phyloP scores from a whole-genome alignment of 2,113 vertebrate species.

The Stigmatopora nigra region DNA sequence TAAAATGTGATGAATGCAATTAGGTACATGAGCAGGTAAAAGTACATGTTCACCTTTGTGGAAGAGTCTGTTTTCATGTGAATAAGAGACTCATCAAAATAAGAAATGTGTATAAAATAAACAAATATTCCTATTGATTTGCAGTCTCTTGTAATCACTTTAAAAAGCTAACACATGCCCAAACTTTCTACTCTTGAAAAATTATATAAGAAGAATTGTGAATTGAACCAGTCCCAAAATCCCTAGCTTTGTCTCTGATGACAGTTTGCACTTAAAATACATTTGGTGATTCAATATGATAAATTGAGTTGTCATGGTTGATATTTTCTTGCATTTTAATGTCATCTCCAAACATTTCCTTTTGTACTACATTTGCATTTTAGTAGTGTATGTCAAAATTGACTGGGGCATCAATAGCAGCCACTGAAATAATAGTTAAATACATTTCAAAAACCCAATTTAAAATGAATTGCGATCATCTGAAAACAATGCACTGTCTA shows the following conservation, averaged over 20 bases:
- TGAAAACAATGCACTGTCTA: too few relatives aligned
- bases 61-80: constrained; percentile 46
- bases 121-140: constrained; percentile 67
- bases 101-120: constrained; percentile 58
- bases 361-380: too few relatives aligned
- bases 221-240: neutral
- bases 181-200: constrained; percentile 45
- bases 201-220: constrained; percentile 2
- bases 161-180: constrained; percentile 44
- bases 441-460: too few relatives aligned
- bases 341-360: too few relatives aligned
- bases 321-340: too few relatives aligned
- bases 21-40: constrained; percentile 36
- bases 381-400: too few relatives aligned
- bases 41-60: constrained; percentile 43
- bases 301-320: too few relatives aligned
- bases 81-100: constrained; percentile 53
- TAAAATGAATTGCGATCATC: too few relatives aligned
- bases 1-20: constrained; percentile 37
- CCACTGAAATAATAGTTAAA: too few relatives aligned
- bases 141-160: constrained; percentile 47
- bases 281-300: too few relatives aligned
- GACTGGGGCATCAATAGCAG: too few relatives aligned
- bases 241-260: neutral
- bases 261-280: neutral